Percentiles rank a stretch among this genome's conserved stretches.
phyloP scores from a whole-genome alignment of 2,797 vertebrate genomes.

The Pipistrellus kuhlii region DNA sequence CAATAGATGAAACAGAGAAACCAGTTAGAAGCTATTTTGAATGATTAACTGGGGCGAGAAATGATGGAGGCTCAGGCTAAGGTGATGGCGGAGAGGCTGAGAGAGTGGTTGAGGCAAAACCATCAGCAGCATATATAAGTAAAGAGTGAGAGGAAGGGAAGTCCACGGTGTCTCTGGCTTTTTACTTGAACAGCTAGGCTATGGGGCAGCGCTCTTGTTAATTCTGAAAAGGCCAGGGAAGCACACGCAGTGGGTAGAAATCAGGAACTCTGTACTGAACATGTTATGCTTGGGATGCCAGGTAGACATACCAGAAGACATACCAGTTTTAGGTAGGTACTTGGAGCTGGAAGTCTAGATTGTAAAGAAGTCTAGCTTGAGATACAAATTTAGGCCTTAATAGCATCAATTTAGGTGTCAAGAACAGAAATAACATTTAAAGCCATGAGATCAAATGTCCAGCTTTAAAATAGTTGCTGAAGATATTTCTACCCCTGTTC shows the following conservation, averaged over 20 bases:
- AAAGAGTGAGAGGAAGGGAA: not conserved
- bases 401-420: slow-evolving; percentile 62
- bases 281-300: slow-evolving; percentile 22
- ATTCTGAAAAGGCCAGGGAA: not conserved
- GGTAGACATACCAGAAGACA: not conserved
- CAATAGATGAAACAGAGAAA: slow-evolving; percentile 17
- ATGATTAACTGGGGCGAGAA: not conserved
- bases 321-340: not conserved
- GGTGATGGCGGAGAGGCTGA: not conserved
- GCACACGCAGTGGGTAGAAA: not conserved
- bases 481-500: not conserved
- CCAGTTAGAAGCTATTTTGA: slow-evolving; percentile 8
- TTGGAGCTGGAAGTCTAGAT: slow-evolving; percentile 41
- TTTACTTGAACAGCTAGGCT: not conserved
- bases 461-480: slow-evolving; percentile 28
- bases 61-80: not conserved
- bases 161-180: not conserved
- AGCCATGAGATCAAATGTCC: not conserved
- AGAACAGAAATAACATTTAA: slow-evolving; percentile 43
- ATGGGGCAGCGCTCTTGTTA: not conserved
- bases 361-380: slow-evolving; percentile 60
- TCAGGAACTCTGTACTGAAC: slow-evolving; percentile 57
- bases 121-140: not conserved
- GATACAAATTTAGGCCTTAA: slow-evolving; percentile 54
- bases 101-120: not conserved